phyloP scores from a whole-genome alignment of 2,113 vertebrate species.

The Ptychochromis oligacanthus region DNA sequence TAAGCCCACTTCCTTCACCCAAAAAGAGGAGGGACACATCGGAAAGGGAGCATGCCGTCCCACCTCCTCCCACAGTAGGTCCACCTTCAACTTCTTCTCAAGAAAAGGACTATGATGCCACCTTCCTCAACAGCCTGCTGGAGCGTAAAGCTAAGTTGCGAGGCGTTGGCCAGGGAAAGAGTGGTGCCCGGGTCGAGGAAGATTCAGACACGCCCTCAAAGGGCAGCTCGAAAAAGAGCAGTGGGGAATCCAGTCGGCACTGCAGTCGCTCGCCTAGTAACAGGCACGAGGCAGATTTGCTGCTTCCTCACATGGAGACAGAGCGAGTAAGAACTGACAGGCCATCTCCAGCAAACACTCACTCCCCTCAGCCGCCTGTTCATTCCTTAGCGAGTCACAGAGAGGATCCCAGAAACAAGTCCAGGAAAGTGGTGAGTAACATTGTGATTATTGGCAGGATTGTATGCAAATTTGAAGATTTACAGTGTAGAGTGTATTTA shows the following conservation, averaged over 20 bases:
- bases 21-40: slow-evolving; percentile 82
- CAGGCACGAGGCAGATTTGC: slow-evolving; percentile 73
- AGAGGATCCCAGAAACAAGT: slow-evolving; percentile 86
- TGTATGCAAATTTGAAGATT: not conserved
- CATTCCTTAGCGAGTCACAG: slow-evolving; percentile 80
- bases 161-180: slow-evolving; percentile 49
- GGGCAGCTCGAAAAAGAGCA: slow-evolving; percentile 83
- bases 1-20: slow-evolving; percentile 82
- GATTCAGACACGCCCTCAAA: slow-evolving; percentile 87
- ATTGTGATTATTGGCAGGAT: not conserved
- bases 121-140: slow-evolving; percentile 84
- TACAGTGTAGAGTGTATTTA: not conserved
- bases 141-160: slow-evolving; percentile 86
- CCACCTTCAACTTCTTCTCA: slow-evolving; percentile 74
- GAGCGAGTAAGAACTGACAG: slow-evolving; percentile 78
- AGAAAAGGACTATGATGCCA: slow-evolving; percentile 85
- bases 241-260: slow-evolving; percentile 59
- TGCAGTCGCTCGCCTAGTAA: slow-evolving; percentile 68
- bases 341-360: slow-evolving; percentile 73
- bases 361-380: slow-evolving; percentile 76
- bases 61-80: slow-evolving; percentile 60
- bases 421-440: slow-evolving; percentile 89
- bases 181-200: slow-evolving; percentile 62
- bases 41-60: slow-evolving; percentile 73
- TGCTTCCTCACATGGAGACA: slow-evolving; percentile 85